Evolutionary conservation across 1,140 invertebrate genomes (phyloP), one percentile per base, ranked within the genome.

Genomic region (Macrobrachium nipponense): DNA sequence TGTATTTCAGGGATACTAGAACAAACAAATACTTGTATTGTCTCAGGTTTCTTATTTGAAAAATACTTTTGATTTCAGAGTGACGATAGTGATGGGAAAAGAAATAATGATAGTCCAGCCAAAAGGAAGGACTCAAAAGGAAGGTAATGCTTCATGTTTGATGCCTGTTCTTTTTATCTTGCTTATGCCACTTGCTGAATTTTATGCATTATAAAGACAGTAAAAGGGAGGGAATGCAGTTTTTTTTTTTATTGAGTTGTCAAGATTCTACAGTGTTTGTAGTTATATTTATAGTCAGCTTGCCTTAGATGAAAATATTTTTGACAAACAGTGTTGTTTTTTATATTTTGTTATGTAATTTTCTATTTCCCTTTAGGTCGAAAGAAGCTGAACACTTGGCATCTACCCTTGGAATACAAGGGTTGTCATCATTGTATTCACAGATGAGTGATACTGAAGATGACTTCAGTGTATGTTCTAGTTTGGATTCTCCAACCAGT

Each of bases 401-500:
- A 11, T 64, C 75, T 23, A 79, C 82, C 12, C 76, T 85, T 17
- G 82, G 82, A 8, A 85, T 85, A 66, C 82, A 85, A 58, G 82
- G 64, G 15, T 70, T 64, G 23, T 62, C 75, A 5, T 85, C 82
- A 1, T 64, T 85, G 15, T 85, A 85, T 43, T 78, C 82, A 5
- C 82, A 85, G 82, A 20, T 85, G 58, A 85, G 76, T 60, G 82
- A 85, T 62, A 60, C 75, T 2, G 82, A 79, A 20, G 82, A 85
- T 70, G 76, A 79, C 73, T 78, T 84, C 20, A 84, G 82, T 78
- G 15, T 84, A 23, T 84, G 82, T 44, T 84, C 82, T 27, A 84
- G 61, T 20, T 75, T 60, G 11, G 83, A 78, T 23, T 73, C 58
- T 66, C 66, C 83, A 20, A 20, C 18, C 5, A 23, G 17, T 36